A percentile compares a stretch with the other conserved stretches of the same genome.
Evolutionary conservation across 2,113 vertebrate genomes (phyloP).

Genomic region (Morone chrysops): DNA sequence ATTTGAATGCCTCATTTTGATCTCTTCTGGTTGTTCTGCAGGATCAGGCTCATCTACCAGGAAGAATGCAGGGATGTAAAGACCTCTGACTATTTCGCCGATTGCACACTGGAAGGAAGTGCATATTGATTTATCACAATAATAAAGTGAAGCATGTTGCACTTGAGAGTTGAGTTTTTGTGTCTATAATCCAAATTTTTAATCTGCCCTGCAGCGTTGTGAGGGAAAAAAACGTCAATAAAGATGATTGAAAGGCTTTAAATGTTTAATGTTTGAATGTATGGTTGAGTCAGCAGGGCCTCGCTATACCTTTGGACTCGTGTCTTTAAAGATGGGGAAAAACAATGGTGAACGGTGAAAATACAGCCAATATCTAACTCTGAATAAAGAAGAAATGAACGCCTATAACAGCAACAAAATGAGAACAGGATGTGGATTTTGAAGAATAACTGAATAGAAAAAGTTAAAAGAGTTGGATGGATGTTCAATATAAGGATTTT

Average conservation of each 20-base stretch:
- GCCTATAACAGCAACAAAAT: too few relatives aligned
- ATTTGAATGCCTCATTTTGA: neutral
- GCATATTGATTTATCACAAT: neutral
- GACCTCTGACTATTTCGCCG: neutral
- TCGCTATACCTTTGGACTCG: too few relatives aligned
- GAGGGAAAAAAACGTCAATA: neutral
- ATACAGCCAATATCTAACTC: too few relatives aligned
- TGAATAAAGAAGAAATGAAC: too few relatives aligned
- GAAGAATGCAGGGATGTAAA: neutral
- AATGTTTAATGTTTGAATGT: too few relatives aligned
- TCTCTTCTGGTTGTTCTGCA: slow-evolving; percentile 30
- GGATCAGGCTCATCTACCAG: slow-evolving; percentile 23
- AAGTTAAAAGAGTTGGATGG: too few relatives aligned
- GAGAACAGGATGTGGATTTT: too few relatives aligned
- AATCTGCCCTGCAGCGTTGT: neutral
- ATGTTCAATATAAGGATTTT: neutral
- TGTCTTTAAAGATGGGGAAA: too few relatives aligned
- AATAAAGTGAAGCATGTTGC: slow-evolving; percentile 12
- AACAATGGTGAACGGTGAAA: too few relatives aligned
- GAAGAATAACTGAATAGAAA: too few relatives aligned
- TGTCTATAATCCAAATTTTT: neutral
- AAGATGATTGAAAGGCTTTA: too few relatives aligned
- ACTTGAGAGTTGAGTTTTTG: neutral
- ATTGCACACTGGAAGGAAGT: neutral
- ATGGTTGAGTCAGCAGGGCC: too few relatives aligned